These are phyloP conservation scores for Spodoptera litura DNA, from an alignment of 1,140 invertebrate species.

Conservation along the genomic window DNA sequence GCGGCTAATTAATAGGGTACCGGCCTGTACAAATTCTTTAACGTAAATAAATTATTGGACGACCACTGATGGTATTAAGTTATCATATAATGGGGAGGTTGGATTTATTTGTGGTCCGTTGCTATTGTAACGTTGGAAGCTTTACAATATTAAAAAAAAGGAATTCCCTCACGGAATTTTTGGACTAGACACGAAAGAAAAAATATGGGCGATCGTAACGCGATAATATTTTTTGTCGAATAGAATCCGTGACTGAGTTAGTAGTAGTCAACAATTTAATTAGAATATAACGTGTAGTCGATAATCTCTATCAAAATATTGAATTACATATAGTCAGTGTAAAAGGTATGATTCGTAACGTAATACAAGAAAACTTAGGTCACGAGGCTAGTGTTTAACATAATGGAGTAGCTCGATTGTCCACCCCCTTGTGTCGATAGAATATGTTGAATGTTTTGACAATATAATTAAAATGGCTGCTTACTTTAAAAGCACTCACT, in stretches of 20 bases:
- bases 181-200: too few species aligned
- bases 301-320: not conserved
- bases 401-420: conserved; percentile 25
- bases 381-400: conserved; percentile 23
- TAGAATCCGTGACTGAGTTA: not conserved
- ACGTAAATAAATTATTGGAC: conserved; percentile 17
- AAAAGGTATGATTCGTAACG: not conserved
- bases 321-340: not conserved
- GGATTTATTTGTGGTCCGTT: too few species aligned
- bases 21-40: not conserved
- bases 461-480: conserved; percentile 31
- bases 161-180: too few species aligned
- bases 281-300: not conserved
- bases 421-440: conserved; percentile 23
- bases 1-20: conserved; percentile 23
- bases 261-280: not conserved
- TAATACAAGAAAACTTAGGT: conserved; percentile 20
- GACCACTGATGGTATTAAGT: not conserved
- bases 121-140: too few species aligned
- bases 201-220: not conserved
- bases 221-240: too few species aligned
- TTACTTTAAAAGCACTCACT: conserved; percentile 46
- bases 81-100: not conserved
- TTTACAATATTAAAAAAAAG: too few species aligned
- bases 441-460: conserved; percentile 46